Evolutionary conservation across 2,888 invertebrate species (phyloP).

Genomic region (Harmothoe impar): DNA sequence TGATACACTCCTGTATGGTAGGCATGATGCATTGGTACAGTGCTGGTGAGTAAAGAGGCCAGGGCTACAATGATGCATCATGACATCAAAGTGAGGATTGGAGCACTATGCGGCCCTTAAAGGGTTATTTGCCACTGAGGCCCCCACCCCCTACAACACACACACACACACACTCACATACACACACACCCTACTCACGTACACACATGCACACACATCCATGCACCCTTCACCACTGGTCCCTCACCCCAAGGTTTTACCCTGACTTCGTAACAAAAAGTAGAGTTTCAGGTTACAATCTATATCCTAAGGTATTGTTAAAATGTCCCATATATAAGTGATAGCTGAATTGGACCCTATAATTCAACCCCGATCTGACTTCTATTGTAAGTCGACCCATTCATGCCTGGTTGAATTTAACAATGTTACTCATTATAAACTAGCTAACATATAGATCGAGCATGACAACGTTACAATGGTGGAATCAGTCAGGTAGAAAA

Average conservation of each 20-base stretch:
- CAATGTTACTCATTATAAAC: no score
- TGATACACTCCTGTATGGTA: no score
- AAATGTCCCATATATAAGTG: not conserved
- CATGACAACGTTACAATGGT: no score
- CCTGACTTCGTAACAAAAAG: not conserved
- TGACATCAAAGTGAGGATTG: no score
- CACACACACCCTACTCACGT: not conserved
- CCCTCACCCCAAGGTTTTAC: not conserved
- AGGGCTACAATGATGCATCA: no score
- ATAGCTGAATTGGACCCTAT: not conserved
- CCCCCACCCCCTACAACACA: not conserved
- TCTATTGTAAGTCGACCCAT: not conserved
- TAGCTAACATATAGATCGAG: no score
- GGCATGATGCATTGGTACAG: no score
- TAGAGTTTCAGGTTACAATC: not conserved
- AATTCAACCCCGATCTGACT: not conserved
- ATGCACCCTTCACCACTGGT: not conserved
- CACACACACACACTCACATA: not conserved
- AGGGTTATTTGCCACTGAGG: conserved; percentile 13
- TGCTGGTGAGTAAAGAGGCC: no score
- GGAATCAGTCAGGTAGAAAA: no score
- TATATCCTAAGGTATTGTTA: not conserved
- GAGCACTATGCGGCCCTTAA: no score
- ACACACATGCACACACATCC: not conserved
- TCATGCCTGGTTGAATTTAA: no score